phyloP scores from a whole-genome alignment of 2,797 vertebrate genomes.

The Silurus aristotelis region DNA sequence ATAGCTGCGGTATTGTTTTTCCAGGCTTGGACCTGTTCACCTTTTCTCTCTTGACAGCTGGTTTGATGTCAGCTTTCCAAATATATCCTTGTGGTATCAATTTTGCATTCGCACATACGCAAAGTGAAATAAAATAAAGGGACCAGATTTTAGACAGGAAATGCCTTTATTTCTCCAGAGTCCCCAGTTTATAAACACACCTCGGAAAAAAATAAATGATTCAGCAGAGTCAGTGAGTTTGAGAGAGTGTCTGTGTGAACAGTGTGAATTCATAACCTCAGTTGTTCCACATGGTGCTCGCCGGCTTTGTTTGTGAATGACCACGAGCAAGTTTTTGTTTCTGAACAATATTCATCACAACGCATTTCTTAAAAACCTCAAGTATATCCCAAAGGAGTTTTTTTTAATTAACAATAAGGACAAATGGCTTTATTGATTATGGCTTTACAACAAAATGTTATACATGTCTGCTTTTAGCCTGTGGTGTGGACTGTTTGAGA shows the following conservation, averaged over 20 bases:
- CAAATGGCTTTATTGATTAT: neutral
- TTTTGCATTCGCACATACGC: neutral
- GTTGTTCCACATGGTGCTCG: slow-evolving; percentile 22
- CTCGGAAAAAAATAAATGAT: neutral
- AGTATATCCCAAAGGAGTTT: neutral
- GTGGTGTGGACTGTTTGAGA: neutral
- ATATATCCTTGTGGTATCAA: neutral
- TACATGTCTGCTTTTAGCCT: neutral
- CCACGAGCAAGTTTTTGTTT: neutral
- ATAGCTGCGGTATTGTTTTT: neutral
- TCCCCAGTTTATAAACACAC: slow-evolving; percentile 46
- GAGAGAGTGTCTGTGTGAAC: slow-evolving; percentile 9
- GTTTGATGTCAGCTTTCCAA: neutral
- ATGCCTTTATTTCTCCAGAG: slow-evolving; percentile 21
- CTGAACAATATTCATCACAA: neutral
- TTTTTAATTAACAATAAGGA: neutral
- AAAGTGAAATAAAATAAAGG: neutral
- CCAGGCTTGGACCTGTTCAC: neutral
- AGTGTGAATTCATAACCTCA: slow-evolving; percentile 9
- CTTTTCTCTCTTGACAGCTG: slow-evolving; percentile 7
- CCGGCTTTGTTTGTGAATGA: slow-evolving; percentile 34
- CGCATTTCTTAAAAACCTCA: slow-evolving; percentile 16
- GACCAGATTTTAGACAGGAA: slow-evolving; percentile 42
- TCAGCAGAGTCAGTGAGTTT: slow-evolving; percentile 18
- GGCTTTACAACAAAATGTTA: neutral